A percentile compares a stretch with the other conserved stretches of the same genome.
Evolutionary conservation across 2,797 vertebrate genomes (phyloP).

Genomic region (Mormyrus hasselquistii): DNA sequence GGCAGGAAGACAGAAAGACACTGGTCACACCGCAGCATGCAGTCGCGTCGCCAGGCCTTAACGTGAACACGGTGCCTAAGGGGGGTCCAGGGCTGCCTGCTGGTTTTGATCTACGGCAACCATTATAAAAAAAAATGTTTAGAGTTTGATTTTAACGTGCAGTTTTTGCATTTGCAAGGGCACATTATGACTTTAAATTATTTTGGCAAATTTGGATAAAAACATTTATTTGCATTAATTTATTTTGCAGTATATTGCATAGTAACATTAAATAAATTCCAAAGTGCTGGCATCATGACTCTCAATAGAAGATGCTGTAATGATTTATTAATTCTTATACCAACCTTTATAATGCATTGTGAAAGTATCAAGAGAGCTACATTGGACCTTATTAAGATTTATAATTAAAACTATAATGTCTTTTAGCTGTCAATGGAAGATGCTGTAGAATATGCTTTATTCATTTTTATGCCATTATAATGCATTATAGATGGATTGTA

Average conservation of each 20-base stretch:
- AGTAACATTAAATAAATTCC: neutral
- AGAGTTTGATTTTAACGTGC: neutral
- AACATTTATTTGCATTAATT: neutral
- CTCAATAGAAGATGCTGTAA: neutral
- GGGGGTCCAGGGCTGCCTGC: neutral
- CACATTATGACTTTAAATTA: neutral
- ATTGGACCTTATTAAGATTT: neutral
- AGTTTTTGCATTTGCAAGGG: neutral
- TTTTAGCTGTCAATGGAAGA: neutral
- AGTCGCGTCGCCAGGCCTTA: neutral
- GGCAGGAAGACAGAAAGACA: neutral
- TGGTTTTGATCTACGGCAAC: neutral
- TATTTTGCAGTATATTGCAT: neutral
- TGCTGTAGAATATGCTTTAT: neutral
- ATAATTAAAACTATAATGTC: neutral
- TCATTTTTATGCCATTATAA: neutral
- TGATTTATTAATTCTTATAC: neutral
- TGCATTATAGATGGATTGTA: neutral
- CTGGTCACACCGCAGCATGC: neutral
- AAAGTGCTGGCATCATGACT: neutral
- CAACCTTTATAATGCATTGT: neutral
- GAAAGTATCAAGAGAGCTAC: neutral
- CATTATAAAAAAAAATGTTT: neutral
- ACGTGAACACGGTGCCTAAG: neutral
- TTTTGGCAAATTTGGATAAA: neutral